Percentiles rank a stretch among this genome's conserved stretches.
Evolutionary conservation across 1,140 invertebrate genomes (phyloP).

Genomic region (Drosophila willistoni): DNA sequence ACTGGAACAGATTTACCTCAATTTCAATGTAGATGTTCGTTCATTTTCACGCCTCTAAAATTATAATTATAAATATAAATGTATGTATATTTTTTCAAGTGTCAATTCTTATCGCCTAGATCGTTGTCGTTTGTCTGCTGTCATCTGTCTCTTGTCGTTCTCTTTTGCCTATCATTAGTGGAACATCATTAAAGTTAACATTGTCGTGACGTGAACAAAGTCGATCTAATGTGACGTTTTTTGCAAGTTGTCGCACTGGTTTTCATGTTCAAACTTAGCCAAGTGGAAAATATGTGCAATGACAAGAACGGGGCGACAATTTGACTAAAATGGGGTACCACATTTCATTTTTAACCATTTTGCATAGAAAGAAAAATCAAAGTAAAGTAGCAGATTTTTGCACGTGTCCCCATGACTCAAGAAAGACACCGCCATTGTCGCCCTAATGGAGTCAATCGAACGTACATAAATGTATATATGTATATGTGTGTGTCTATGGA

Average conservation of each 20-base stretch:
- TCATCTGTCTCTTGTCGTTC: background rate
- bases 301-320: constrained; percentile 60
- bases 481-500: background rate
- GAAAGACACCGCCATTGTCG: constrained; percentile 10
- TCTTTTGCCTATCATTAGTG: constrained; percentile 1
- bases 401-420: constrained; percentile 37
- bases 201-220: background rate
- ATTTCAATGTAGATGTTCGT: constrained; percentile 22
- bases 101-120: constrained; percentile 6
- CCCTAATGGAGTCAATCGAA: constrained; percentile 9
- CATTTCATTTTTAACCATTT: constrained; percentile 49
- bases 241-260: background rate
- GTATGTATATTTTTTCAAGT: background rate
- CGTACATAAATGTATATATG: background rate
- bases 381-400: constrained; percentile 29
- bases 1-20: constrained; percentile 14
- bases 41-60: constrained; percentile 20
- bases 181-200: constrained; percentile 34
- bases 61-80: background rate
- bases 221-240: constrained; percentile 21
- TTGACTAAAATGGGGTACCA: constrained; percentile 74
- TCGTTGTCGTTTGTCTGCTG: background rate
- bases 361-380: constrained; percentile 23
- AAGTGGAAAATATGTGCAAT: constrained; percentile 39
- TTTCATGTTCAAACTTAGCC: constrained; percentile 15